A percentile compares a stretch with the other conserved stretches of the same genome.
Conservation (phyloP, 1,140 invertebrate species). For the Hydropsyche tenuis region DNA sequence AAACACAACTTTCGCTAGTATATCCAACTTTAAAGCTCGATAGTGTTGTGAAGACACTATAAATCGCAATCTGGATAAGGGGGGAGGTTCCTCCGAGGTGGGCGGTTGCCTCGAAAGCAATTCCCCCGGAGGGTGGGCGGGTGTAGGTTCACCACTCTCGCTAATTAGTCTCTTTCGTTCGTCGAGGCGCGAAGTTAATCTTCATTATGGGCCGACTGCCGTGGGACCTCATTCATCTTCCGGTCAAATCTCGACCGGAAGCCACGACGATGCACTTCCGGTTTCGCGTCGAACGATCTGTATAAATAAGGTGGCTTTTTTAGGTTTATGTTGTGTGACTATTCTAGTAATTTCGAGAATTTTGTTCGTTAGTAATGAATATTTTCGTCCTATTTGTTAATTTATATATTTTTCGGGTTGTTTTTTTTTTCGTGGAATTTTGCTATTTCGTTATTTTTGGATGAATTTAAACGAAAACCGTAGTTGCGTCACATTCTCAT, state of each 20-base stretch:
- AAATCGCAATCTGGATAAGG: conserved; percentile 22
- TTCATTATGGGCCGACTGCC: conserved; percentile 43
- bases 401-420: too few relatives aligned
- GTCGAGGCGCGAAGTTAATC: conserved; percentile 48
- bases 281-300: too few relatives aligned
- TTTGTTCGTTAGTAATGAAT: too few relatives aligned
- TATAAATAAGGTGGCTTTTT: too few relatives aligned
- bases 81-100: not conserved
- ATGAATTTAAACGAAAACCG: too few relatives aligned
- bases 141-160: conserved; percentile 43
- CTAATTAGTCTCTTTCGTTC: conserved; percentile 51
- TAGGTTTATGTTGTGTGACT: too few relatives aligned
- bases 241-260: conserved; percentile 11
- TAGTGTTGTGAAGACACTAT: conserved; percentile 24
- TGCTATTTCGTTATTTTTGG: too few relatives aligned
- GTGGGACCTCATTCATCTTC: conserved; percentile 14
- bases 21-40: not conserved
- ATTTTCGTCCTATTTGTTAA: too few relatives aligned
- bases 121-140: not conserved
- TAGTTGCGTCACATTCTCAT: too few relatives aligned
- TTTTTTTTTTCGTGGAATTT: too few relatives aligned
- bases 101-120: not conserved
- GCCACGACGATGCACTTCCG: not conserved
- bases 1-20: too few relatives aligned
- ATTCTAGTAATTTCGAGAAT: too few relatives aligned